A percentile compares a stretch with the other conserved stretches of the same genome.
Conservation (phyloP, 2,888 invertebrate genomes). For the Aricia artaxerxes region DNA sequence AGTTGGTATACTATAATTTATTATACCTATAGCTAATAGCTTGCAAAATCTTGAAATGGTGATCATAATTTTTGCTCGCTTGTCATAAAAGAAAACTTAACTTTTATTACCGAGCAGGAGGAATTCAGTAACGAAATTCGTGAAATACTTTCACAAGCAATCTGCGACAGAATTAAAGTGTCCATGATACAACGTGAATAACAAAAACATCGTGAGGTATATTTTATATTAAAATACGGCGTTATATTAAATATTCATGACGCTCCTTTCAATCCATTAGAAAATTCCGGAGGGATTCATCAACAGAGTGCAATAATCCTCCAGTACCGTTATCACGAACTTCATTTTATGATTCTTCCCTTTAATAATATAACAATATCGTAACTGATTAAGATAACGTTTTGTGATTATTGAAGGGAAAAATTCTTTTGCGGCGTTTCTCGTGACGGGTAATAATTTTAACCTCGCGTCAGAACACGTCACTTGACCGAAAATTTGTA, state of each 20-base stretch:
- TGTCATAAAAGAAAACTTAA: neutral
- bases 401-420: too few relatives aligned
- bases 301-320: constrained; percentile 21
- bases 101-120: neutral
- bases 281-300: constrained; percentile 27
- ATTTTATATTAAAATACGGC: constrained; percentile 22
- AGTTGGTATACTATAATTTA: too few relatives aligned
- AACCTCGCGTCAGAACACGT: too few relatives aligned
- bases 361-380: neutral
- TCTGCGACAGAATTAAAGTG: neutral
- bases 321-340: constrained; percentile 4
- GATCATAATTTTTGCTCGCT: neutral
- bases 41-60: too few relatives aligned
- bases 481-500: too few relatives aligned
- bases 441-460: too few relatives aligned
- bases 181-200: constrained; percentile 1
- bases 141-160: neutral
- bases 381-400: neutral
- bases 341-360: neutral
- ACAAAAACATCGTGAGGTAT: constrained; percentile 11
- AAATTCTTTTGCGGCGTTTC: too few relatives aligned
- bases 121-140: neutral
- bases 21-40: too few relatives aligned
- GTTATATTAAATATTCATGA: constrained; percentile 30
- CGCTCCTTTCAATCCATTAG: constrained; percentile 28